Evolutionary conservation across 2,113 vertebrate species (phyloP).

Genomic region (Chrysemys picta): DNA sequence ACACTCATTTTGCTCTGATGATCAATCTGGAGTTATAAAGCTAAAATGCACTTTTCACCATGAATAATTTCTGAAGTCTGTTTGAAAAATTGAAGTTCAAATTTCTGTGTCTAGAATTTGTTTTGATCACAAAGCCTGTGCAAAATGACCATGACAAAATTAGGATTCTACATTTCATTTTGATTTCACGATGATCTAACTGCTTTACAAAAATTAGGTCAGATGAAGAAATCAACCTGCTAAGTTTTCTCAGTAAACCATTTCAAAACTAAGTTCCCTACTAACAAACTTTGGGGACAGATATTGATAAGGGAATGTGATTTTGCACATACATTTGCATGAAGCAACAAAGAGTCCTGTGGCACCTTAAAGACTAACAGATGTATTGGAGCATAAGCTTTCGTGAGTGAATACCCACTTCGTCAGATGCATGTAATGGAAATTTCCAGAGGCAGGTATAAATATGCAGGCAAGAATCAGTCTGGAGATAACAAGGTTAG

Average conservation of each 20-base stretch:
- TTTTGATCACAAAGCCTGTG: background rate
- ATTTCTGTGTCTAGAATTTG: background rate
- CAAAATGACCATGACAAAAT: background rate
- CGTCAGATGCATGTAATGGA: too few relatives aligned
- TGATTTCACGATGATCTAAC: background rate
- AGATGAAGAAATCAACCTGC: background rate
- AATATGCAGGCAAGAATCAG: too few relatives aligned
- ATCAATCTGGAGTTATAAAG: background rate
- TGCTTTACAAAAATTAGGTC: background rate
- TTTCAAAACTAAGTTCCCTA: background rate
- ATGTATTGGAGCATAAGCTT: too few relatives aligned
- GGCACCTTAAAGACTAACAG: too few relatives aligned
- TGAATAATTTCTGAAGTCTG: background rate
- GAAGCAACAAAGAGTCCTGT: background rate
- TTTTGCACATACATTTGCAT: background rate
- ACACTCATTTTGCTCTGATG: accelerated
- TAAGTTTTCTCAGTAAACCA: background rate
- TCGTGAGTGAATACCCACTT: too few relatives aligned
- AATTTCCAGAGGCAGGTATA: too few relatives aligned
- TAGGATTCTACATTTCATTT: background rate
- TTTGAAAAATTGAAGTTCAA: background rate
- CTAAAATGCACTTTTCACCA: background rate
- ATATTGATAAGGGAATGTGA: background rate
- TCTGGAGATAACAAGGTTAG: too few relatives aligned
- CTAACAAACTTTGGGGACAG: background rate